Evolutionary conservation across 2,888 invertebrate species (phyloP).

Genomic region (Drosophila demipolita): DNA sequence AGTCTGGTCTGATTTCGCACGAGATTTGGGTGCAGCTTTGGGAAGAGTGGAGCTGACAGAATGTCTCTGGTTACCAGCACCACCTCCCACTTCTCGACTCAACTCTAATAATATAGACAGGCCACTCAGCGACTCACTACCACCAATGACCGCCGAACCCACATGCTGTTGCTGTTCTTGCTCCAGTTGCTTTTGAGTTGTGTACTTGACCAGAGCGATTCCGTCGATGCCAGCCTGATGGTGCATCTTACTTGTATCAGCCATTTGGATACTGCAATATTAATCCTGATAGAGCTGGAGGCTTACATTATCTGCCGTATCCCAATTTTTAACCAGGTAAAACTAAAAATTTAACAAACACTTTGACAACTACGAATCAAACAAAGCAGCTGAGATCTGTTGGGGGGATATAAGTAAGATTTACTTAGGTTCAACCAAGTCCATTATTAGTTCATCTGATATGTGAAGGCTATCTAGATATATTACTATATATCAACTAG

Average conservation of each 20-base stretch:
- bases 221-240: background rate
- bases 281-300: background rate
- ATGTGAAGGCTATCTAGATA: background rate
- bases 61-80: background rate
- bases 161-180: background rate
- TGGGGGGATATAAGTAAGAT: background rate
- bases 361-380: background rate
- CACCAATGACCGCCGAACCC: background rate
- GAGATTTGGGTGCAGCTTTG: background rate
- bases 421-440: background rate
- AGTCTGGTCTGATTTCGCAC: background rate
- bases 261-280: constrained; percentile 1
- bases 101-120: background rate
- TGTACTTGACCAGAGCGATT: background rate
- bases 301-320: constrained; percentile 26
- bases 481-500: background rate
- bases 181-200: background rate
- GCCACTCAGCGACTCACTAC: background rate
- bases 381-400: constrained; percentile 1
- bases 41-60: background rate
- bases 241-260: background rate
- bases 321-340: constrained; percentile 5
- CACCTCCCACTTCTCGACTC: background rate
- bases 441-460: background rate
- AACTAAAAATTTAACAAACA: constrained; percentile 2